Conservation (phyloP, 2,797 vertebrate genomes). For the Hydrocynus forskahlii region DNA sequence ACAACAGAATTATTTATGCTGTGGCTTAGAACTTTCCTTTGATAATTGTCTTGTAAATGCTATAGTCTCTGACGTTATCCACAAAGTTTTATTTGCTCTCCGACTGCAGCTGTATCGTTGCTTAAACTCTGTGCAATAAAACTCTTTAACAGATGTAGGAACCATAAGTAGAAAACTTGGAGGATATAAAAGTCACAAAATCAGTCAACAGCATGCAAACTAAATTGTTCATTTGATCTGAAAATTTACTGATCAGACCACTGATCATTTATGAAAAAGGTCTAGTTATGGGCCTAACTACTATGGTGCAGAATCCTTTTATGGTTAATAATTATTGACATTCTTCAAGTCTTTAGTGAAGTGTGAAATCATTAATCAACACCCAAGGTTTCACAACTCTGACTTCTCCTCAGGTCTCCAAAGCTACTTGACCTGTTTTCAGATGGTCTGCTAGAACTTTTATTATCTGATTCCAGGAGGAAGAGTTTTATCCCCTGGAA, state of each 20-base stretch:
- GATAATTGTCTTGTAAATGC: not conserved
- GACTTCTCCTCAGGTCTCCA: conserved; percentile 12
- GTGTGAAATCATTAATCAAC: conserved; percentile 44
- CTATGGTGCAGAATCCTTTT: conserved; percentile 18
- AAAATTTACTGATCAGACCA: conserved; percentile 19
- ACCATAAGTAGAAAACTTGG: not conserved
- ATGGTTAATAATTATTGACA: conserved; percentile 47
- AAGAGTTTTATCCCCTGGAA: conserved; percentile 75
- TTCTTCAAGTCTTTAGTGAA: conserved; percentile 33
- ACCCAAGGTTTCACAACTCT: conserved; percentile 11
- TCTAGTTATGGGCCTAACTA: conserved; percentile 37
- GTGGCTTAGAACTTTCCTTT: not conserved
- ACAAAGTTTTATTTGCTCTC: not conserved
- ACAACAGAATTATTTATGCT: no score
- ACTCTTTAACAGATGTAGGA: not conserved
- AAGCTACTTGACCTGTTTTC: conserved; percentile 64
- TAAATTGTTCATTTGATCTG: not conserved
- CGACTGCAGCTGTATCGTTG: not conserved
- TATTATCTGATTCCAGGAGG: conserved; percentile 75
- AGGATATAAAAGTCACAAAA: no score
- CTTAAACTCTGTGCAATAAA: not conserved
- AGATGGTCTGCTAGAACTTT: conserved; percentile 71
- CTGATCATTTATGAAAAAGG: conserved; percentile 30
- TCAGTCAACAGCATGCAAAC: not conserved
- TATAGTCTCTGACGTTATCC: not conserved